Evolutionary conservation across 1,140 invertebrate species (phyloP).

Genomic region (Papilio dardanus): DNA sequence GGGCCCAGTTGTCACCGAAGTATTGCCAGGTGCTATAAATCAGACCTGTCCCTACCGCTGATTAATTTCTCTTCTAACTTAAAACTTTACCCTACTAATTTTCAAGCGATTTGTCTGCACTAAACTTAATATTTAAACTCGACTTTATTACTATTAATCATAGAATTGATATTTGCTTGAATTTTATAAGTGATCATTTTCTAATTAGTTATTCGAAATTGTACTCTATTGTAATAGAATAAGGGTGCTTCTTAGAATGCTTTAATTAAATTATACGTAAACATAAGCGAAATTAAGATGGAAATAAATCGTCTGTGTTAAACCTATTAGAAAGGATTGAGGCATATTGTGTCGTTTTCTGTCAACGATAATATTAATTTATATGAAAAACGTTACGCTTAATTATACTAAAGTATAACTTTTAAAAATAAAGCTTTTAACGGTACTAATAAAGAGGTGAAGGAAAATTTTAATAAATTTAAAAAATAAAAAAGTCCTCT

Average conservation of each 20-base stretch:
- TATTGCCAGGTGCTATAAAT: slow-evolving; percentile 31
- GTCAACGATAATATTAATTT: slow-evolving; percentile 27
- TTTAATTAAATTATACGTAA: not conserved
- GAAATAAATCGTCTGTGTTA: slow-evolving; percentile 28
- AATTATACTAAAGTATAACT: not conserved
- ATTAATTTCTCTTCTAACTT: slow-evolving; percentile 35
- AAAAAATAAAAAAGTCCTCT: too few species aligned
- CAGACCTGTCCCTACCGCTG: slow-evolving; percentile 31
- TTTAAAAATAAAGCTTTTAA: not conserved
- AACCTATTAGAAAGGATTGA: slow-evolving; percentile 33
- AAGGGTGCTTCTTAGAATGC: not conserved
- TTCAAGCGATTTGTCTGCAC: slow-evolving; percentile 4
- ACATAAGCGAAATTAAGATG: slow-evolving; percentile 28
- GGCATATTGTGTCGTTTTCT: slow-evolving; percentile 34
- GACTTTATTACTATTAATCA: not conserved
- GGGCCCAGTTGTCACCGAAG: slow-evolving; percentile 13
- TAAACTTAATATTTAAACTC: not conserved
- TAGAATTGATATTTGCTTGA: slow-evolving; percentile 5
- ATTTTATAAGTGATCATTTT: not conserved
- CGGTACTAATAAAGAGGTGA: not conserved
- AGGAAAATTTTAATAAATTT: too few species aligned
- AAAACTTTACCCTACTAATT: slow-evolving; percentile 35
- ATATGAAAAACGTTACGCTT: slow-evolving; percentile 4
- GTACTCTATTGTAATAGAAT: not conserved
- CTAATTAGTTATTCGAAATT: slow-evolving; percentile 21